A percentile compares a stretch with the other conserved stretches of the same genome.
Conservation (phyloP, 2,888 invertebrate genomes). For the Pollenia amentaria region DNA sequence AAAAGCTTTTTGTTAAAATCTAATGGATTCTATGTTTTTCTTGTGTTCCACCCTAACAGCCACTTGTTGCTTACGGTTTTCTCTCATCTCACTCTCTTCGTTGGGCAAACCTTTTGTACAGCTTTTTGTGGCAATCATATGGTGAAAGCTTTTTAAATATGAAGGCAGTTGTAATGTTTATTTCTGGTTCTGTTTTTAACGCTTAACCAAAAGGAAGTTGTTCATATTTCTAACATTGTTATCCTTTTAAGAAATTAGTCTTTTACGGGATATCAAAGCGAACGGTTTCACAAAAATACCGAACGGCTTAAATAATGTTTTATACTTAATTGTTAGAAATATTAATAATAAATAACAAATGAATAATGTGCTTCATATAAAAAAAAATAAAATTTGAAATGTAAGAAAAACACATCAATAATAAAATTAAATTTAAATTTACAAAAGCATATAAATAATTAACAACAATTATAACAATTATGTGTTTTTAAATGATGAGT, state of each 20-base stretch:
- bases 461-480: no score
- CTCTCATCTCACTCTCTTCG: background rate
- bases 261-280: constrained; percentile 60
- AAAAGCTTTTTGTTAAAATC: constrained; percentile 8
- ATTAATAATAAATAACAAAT: constrained; percentile 7
- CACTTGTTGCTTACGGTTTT: constrained; percentile 53
- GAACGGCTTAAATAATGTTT: constrained; percentile 3
- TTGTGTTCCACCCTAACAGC: background rate
- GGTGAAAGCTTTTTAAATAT: constrained; percentile 37
- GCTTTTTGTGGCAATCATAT: constrained; percentile 21
- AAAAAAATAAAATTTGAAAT: background rate
- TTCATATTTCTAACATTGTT: constrained; percentile 32
- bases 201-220: constrained; percentile 31
- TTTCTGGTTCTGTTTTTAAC: background rate
- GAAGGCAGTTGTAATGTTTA: constrained; percentile 34
- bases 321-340: background rate
- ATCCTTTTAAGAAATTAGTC: constrained; percentile 60
- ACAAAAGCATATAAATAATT: no score
- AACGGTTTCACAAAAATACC: constrained; percentile 29
- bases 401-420: background rate
- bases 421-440: no score
- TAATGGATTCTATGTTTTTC: constrained; percentile 52
- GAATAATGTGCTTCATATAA: background rate
- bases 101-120: constrained; percentile 11
- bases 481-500: no score